These are phyloP conservation scores for Drosophila persimilis DNA, from an alignment of 1,140 invertebrate genomes.

Conservation along the genomic window DNA sequence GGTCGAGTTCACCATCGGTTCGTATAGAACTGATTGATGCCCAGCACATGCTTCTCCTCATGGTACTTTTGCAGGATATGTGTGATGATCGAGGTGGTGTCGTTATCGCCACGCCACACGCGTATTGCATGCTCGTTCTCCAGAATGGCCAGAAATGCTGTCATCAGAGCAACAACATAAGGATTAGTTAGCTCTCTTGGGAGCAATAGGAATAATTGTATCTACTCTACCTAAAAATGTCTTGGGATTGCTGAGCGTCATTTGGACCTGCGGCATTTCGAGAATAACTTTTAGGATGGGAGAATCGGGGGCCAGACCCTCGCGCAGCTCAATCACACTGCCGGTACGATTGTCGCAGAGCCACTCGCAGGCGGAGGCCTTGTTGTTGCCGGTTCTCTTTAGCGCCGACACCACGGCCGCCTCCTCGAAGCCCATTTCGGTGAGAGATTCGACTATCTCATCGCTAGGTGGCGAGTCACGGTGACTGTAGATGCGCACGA, in stretches of 20 bases:
- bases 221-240: constrained; percentile 79
- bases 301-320: constrained; percentile 76
- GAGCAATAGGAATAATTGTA: neutral
- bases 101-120: constrained; percentile 81
- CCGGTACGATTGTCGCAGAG: constrained; percentile 76
- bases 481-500: constrained; percentile 80
- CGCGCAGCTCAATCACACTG: constrained; percentile 74
- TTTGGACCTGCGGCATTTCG: constrained; percentile 80
- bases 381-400: constrained; percentile 78
- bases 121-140: constrained; percentile 82
- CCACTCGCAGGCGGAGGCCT: constrained; percentile 82
- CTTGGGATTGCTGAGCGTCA: constrained; percentile 80
- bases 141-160: constrained; percentile 78
- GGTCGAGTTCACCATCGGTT: constrained; percentile 65
- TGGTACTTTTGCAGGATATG: constrained; percentile 83
- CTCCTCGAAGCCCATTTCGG: constrained; percentile 81
- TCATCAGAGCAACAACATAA: neutral
- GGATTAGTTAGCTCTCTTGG: neutral
- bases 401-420: constrained; percentile 65
- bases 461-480: constrained; percentile 69
- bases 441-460: constrained; percentile 65
- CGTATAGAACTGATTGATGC: constrained; percentile 81
- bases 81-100: constrained; percentile 80
- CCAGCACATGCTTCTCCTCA: constrained; percentile 82
- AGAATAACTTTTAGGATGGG: constrained; percentile 80